Evolutionary conservation across 2,888 invertebrate genomes (phyloP), one percentile per base, ranked within the genome.

Genomic region (Empis stercorea): DNA sequence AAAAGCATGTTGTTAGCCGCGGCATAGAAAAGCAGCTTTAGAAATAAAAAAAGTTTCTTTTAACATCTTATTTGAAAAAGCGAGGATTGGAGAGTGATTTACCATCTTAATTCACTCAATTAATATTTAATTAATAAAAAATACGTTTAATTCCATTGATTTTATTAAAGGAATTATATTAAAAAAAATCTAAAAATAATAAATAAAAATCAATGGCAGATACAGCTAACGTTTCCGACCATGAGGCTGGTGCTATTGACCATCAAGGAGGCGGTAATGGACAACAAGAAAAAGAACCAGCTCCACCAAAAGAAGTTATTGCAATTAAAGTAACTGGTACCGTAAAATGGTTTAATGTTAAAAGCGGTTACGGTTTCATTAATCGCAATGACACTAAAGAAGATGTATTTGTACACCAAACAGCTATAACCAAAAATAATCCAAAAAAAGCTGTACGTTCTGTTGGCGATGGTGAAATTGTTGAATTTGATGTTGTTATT

Each of bases 331-430:
- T 99, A 69, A 87, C 87, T 73, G 97, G 97, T 71, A 92, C 91
- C 65, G 97, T 99, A 54, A 99, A 99, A 78, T 99, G 97, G 97
- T 92, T 92, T 76, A 92, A 92, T 71, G 92, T 92, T 56, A 92
- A 92, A 76, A 89, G 89, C 74, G 92, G 97, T 72, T 97, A 97
- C 76, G 97, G 97, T 68, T 97, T 97, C 74, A 97, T 97, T 72
- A 95, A 95, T 75, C 84, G 89, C 70, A 91, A 93, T 75, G 97
- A 97, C 78, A 96, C 93, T 65, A 93, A 94, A 77, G 95, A 95
- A 75, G 97, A 99, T 77, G 95, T 99, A 59, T 99, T 99, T 77
- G 97, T 99, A 63, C 97, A 99, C 76, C 96, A 96, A 78, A 69
- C 68, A 52, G 97, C 97, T 65, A 96, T 99, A 66, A 80, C 84